Percentiles rank a stretch among this genome's conserved stretches.
phyloP scores from a whole-genome alignment of 2,797 vertebrate genomes.

The Sarcophilus harrisii region DNA sequence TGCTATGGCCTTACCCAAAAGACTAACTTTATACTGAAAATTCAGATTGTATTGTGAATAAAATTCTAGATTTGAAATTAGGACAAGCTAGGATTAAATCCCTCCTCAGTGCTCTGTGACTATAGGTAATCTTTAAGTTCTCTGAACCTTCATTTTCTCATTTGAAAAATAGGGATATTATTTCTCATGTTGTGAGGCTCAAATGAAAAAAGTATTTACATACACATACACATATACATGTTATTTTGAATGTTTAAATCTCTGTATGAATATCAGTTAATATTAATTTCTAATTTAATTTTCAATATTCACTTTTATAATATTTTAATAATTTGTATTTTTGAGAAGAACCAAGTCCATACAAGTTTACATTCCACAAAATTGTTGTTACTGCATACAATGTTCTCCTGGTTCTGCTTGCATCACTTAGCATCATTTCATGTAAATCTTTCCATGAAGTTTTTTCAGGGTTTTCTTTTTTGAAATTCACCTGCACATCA shows the following conservation, averaged over 20 bases:
- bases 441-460: too few species aligned
- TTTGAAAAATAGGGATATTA: neutral
- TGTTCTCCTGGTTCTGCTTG: too few species aligned
- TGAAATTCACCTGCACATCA: too few species aligned
- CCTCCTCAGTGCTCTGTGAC: neutral
- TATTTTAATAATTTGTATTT: too few species aligned
- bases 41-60: neutral
- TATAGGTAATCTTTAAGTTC: neutral
- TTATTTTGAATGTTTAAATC: neutral
- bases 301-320: neutral
- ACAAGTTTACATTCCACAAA: too few species aligned
- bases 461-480: too few species aligned
- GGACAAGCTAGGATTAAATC: neutral
- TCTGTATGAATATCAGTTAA: neutral
- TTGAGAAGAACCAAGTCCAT: too few species aligned
- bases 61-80: neutral
- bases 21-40: neutral
- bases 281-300: neutral
- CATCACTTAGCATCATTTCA: too few species aligned
- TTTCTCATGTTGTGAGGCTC: neutral
- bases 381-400: too few species aligned
- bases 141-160: neutral
- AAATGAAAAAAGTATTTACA: neutral
- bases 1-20: neutral
- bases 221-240: neutral